Percentiles rank a stretch among this genome's conserved stretches.
These are phyloP conservation scores for Phorcus lineatus DNA, from an alignment of 2,888 invertebrate genomes.

Conservation along the genomic window DNA sequence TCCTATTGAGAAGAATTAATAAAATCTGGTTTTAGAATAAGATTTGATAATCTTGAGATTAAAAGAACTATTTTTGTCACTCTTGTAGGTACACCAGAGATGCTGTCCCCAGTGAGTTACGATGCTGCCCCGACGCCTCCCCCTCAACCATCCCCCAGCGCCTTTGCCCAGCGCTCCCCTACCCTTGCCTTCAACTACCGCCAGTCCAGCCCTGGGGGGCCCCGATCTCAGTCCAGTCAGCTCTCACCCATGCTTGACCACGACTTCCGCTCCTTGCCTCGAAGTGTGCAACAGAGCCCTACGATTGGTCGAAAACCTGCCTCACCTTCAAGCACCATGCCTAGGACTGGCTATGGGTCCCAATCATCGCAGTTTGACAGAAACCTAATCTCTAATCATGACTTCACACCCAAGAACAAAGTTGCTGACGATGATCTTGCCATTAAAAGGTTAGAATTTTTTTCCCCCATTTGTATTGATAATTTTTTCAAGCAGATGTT, in stretches of 20 bases:
- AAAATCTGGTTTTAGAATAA: too few species aligned
- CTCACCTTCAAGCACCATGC: constrained; percentile 30
- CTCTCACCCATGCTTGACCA: constrained; percentile 40
- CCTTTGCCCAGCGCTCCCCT: constrained; percentile 53
- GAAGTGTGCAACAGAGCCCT: constrained; percentile 42
- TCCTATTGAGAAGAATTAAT: too few species aligned
- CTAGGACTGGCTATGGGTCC: constrained; percentile 18
- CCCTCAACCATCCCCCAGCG: constrained; percentile 70
- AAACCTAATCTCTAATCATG: background rate
- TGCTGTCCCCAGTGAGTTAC: constrained; percentile 66
- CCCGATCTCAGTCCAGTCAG: constrained; percentile 36
- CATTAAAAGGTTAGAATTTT: constrained; percentile 54
- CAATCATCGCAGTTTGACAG: constrained; percentile 20
- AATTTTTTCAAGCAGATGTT: too few species aligned
- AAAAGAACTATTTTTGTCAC: background rate
- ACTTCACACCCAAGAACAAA: constrained; percentile 30
- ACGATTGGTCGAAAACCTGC: constrained; percentile 33
- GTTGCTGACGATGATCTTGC: constrained; percentile 67
- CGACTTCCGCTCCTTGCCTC: constrained; percentile 21
- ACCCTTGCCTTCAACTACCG: constrained; percentile 36
- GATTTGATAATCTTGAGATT: too few species aligned
- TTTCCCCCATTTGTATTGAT: too few species aligned
- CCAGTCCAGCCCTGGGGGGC: constrained; percentile 36
- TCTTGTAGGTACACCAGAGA: constrained; percentile 68
- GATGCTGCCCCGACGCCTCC: constrained; percentile 69